Evolutionary conservation across 1,140 invertebrate species (phyloP), one percentile per base, ranked within the genome.

Genomic region (Ips nitidus): DNA sequence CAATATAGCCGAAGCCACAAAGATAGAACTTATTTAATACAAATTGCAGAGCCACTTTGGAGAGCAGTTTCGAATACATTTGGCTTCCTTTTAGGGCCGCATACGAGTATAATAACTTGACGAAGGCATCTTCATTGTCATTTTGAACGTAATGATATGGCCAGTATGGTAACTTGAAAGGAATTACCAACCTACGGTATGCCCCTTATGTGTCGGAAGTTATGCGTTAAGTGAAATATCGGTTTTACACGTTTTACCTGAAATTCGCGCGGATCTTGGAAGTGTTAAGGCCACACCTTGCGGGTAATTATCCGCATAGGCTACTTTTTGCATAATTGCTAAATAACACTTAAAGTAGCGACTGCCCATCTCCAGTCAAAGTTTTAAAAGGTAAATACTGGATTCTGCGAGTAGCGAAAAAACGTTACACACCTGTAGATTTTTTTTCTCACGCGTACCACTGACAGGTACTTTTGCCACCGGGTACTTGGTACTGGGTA

Each of bases 61-160:
- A 45, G 45, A 50, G 41, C 43, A 67, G 41, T 55, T 66, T 8
- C 38, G 67, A 70, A 70, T 64, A 66, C 62, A 69, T 69, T 66
- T 38, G 43, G n/a, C 43, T 61, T 57, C 69, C 66, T 53, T 73
- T 59, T 73, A 66, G 22, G 64, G 69, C 61, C 39, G 52, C 56
- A 61, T 66, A 53, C 37, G 58, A 56, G 57, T 66, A 66, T 73
- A 71, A 73, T 73, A 73, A 73, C 69, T 73, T 61, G 65, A 73
- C 69, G 61, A 70, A 66, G 72, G 72, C 66, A 71, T 73, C 67
- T 74, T 72, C 70, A 74, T 71, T 70, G 73, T 63, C 67, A 74
- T 70, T 74, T 74, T 74, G 22, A 69, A 65, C 73, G 71, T 74
- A 70, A 74, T 70, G 63, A 56, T 66, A 73, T 71, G 69, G 69